phyloP scores from a whole-genome alignment of 2,888 invertebrate species.

The Crioceris asparagi region DNA sequence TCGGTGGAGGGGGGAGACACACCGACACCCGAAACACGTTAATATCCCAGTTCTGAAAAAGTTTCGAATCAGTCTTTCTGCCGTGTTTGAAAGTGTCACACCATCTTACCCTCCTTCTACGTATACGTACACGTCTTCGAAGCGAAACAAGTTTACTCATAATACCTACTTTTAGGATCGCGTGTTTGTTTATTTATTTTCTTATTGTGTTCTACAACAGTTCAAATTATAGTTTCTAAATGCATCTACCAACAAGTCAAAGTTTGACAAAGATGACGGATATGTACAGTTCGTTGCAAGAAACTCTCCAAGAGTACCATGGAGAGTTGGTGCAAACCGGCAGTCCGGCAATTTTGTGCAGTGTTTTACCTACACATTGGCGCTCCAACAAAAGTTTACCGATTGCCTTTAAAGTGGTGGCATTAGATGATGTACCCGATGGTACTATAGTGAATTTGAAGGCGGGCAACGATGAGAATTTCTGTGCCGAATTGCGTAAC shows the following conservation, averaged over 20 bases:
- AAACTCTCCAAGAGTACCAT: slow-evolving; percentile 76
- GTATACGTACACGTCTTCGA: too few relatives aligned
- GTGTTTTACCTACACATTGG: slow-evolving; percentile 91
- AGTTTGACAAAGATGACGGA: slow-evolving; percentile 59
- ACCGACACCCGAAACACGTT: slow-evolving; percentile 20
- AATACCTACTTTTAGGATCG: too few relatives aligned
- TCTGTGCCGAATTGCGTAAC: slow-evolving; percentile 89
- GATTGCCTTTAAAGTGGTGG: slow-evolving; percentile 86
- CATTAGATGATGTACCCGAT: slow-evolving; percentile 85
- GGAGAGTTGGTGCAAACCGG: slow-evolving; percentile 92
- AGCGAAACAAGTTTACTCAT: too few relatives aligned
- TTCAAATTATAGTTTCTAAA: too few relatives aligned
- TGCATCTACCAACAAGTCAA: slow-evolving; percentile 52
- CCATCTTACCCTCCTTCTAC: too few relatives aligned
- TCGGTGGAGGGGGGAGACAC: slow-evolving; percentile 1
- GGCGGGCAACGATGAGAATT: slow-evolving; percentile 98
- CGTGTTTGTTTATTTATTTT: too few relatives aligned
- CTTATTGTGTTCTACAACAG: too few relatives aligned
- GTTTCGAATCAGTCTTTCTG: slow-evolving; percentile 27
- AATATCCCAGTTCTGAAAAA: slow-evolving; percentile 37
- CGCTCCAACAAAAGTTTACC: slow-evolving; percentile 95
- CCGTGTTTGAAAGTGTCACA: slow-evolving; percentile 15
- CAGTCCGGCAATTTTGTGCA: slow-evolving; percentile 91
- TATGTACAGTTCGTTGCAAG: slow-evolving; percentile 63
- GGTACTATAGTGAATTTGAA: slow-evolving; percentile 89